A percentile compares a stretch with the other conserved stretches of the same genome.
phyloP scores from a whole-genome alignment of 2,797 vertebrate genomes.

The Onychomys leucogaster region DNA sequence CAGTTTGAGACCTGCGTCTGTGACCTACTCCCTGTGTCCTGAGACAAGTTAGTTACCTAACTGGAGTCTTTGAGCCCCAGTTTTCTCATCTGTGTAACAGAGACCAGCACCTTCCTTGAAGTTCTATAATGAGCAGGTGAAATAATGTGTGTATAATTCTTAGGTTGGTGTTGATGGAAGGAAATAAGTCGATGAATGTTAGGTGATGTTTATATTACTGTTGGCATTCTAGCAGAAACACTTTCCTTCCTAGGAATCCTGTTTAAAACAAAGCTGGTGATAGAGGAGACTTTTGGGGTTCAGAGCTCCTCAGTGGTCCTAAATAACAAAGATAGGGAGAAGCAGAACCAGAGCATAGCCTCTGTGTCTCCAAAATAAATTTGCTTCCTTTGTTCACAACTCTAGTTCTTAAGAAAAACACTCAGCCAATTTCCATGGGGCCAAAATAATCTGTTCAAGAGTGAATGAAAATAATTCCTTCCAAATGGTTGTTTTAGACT shows the following conservation, averaged over 20 bases:
- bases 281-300: neutral
- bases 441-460: slow-evolving; percentile 17
- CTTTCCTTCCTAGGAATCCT: neutral
- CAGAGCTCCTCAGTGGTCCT: neutral
- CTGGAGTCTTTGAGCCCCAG: neutral
- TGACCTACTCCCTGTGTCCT: neutral
- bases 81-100: neutral
- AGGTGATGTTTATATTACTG: neutral
- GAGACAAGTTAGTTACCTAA: neutral
- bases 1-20: neutral
- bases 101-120: neutral
- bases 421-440: neutral
- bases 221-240: neutral
- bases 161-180: neutral
- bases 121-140: neutral
- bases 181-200: neutral
- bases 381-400: neutral
- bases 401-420: neutral
- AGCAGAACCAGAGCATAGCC: neutral
- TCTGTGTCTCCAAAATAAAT: neutral
- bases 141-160: neutral
- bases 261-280: neutral
- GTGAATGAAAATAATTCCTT: slow-evolving; percentile 67
- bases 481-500: slow-evolving; percentile 48
- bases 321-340: neutral